A percentile compares a stretch with the other conserved stretches of the same genome.
Conservation (phyloP, 1,140 invertebrate genomes). For the Drosophila albomicans region DNA sequence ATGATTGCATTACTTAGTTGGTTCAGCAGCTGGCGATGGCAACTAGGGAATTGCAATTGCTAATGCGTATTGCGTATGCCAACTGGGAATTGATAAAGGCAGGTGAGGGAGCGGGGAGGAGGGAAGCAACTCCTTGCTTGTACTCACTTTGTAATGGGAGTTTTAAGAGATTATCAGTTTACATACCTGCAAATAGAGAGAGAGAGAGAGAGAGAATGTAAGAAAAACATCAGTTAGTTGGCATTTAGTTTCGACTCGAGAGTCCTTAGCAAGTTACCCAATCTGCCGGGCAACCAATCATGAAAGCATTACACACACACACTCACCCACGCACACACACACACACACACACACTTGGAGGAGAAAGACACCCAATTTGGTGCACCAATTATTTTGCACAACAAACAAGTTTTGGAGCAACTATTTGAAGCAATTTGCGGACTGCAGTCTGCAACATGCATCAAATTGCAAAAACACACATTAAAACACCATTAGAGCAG, state of each 20-base stretch:
- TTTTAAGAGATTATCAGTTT: slow-evolving; percentile 29
- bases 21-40: slow-evolving; percentile 1
- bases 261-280: slow-evolving; percentile 51
- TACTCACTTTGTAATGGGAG: slow-evolving; percentile 5
- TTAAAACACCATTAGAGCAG: slow-evolving; percentile 69
- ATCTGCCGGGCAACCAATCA: slow-evolving; percentile 36
- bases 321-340: slow-evolving; percentile 56
- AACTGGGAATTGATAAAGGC: slow-evolving; percentile 54
- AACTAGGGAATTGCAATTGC: slow-evolving; percentile 19
- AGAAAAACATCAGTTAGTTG: slow-evolving; percentile 24
- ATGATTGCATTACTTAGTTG: slow-evolving; percentile 71
- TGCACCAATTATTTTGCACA: slow-evolving; percentile 70
- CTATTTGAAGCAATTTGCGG: slow-evolving; percentile 43
- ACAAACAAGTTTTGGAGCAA: slow-evolving; percentile 61
- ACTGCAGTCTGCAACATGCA: slow-evolving; percentile 48
- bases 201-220: no score
- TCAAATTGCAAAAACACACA: slow-evolving; percentile 51
- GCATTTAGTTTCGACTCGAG: background rate
- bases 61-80: slow-evolving; percentile 21
- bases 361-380: slow-evolving; percentile 61
- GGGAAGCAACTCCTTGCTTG: background rate
- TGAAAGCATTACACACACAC: slow-evolving; percentile 63
- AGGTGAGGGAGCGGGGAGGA: background rate
- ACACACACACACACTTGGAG: slow-evolving; percentile 14
- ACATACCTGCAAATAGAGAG: slow-evolving; percentile 42